Evolutionary conservation across 2,888 invertebrate genomes (phyloP).

Genomic region (Leptinotarsa tumamoca): DNA sequence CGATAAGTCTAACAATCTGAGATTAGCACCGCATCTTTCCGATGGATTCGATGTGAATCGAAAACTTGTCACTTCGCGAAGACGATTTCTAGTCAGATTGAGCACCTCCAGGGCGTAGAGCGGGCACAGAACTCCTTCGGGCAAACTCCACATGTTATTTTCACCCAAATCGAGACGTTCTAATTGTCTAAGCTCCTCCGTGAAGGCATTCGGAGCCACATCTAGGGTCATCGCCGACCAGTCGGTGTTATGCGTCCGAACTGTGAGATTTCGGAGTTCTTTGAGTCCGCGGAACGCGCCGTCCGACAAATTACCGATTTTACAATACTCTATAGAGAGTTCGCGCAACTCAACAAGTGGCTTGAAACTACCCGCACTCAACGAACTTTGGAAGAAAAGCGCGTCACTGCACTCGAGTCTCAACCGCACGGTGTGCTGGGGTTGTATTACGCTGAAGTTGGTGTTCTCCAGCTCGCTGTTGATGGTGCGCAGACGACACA

Average conservation of each 20-base stretch:
- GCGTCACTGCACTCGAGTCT: slow-evolving; percentile 85
- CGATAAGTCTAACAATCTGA: slow-evolving; percentile 80
- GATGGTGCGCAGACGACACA: slow-evolving; percentile 81
- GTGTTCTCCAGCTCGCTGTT: slow-evolving; percentile 86
- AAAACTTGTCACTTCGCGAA: slow-evolving; percentile 80
- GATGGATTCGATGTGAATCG: slow-evolving; percentile 73
- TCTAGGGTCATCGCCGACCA: slow-evolving; percentile 86
- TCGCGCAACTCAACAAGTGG: slow-evolving; percentile 81
- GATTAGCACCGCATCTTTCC: slow-evolving; percentile 78
- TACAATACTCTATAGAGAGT: slow-evolving; percentile 84
- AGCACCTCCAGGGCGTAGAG: slow-evolving; percentile 79
- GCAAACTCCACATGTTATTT: slow-evolving; percentile 85
- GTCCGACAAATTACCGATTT: slow-evolving; percentile 83
- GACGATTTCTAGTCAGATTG: slow-evolving; percentile 83
- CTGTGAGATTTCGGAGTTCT: slow-evolving; percentile 82
- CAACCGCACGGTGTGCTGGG: slow-evolving; percentile 82
- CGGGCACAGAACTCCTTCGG: slow-evolving; percentile 82
- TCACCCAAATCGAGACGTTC: slow-evolving; percentile 82
- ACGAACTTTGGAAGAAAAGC: slow-evolving; percentile 83
- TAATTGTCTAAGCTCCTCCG: slow-evolving; percentile 78
- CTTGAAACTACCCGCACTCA: slow-evolving; percentile 81
- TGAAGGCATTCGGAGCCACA: slow-evolving; percentile 80
- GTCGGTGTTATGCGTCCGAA: slow-evolving; percentile 86
- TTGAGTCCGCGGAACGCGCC: slow-evolving; percentile 85
- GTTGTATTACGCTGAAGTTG: slow-evolving; percentile 86